Evolutionary conservation across 1,140 invertebrate genomes (phyloP), one percentile per base, ranked within the genome.

Genomic region (Eupeodes corollae): DNA sequence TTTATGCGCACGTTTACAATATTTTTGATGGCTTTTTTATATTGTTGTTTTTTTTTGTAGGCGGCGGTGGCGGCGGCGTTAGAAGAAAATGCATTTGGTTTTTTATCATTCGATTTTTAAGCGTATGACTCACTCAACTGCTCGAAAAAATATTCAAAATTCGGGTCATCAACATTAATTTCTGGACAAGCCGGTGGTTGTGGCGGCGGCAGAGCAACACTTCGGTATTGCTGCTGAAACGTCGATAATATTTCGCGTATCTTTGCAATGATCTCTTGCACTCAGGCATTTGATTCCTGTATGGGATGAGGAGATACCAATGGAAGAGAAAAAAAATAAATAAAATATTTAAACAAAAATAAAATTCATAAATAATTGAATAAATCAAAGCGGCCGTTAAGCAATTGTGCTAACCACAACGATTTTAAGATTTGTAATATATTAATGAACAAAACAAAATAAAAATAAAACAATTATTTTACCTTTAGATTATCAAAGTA

Each of bases 401-500:
- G 34, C 13, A n/a, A 5, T 37, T 37, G 35, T 37, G 13, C 15
- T 30, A 43, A 30, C 5, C 30, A 42, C 41, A 39, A 33, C 32
- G 44, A 49, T 42, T 42, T 5, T 10, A 35, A 44, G 26, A 16
- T 33, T 37, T 26, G 8, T 26, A 5, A 13, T 35, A 44, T 44
- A 12, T 43, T 26, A 8, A n/a, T n/a, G n/a, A n/a, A n/a, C n/a
- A n/a, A n/a, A n/a, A n/a, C n/a, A n/a, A n/a, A n/a, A n/a, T n/a
- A 3, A 79, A 80, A 47, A 30, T 18, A 47, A 40, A 40, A 3
- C 21, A 19, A 33, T 11, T 14, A 33, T 1, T 71, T 84, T 72
- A 80, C 92, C 77, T 96, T 96, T 58, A 97, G 75, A 76, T 92
- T 95, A 71, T 94, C 89, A 77, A 97, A 95, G 73, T 96, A 94